phyloP scores from a whole-genome alignment of 2,888 invertebrate species.

The Apamea sordens region DNA sequence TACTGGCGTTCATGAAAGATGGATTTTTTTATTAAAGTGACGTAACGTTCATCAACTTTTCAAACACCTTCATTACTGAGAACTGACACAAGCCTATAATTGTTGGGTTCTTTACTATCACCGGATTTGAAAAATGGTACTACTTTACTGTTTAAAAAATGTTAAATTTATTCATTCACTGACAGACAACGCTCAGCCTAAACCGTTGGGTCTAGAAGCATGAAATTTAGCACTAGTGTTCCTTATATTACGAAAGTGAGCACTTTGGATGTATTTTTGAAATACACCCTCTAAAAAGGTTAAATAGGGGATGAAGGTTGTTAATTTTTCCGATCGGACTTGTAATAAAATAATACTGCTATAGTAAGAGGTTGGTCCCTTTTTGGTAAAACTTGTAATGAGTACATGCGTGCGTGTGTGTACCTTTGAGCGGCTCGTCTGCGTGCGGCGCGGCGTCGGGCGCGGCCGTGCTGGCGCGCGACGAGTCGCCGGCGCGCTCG shows the following conservation, averaged over 20 bases:
- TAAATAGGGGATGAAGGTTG: not conserved
- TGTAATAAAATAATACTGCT: not conserved
- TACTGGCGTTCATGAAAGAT: not conserved
- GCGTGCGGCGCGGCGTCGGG: not conserved
- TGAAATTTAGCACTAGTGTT: not conserved
- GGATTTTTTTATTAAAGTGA: not conserved
- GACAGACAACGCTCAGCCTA: not conserved
- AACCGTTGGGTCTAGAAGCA: not conserved
- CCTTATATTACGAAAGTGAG: not conserved
- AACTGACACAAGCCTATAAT: not conserved
- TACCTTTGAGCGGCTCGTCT: conserved; percentile 26
- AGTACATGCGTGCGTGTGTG: not conserved
- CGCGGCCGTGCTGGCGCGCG: conserved; percentile 25
- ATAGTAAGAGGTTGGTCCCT: not conserved
- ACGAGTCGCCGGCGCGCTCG: conserved; percentile 65
- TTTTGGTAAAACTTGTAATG: not conserved
- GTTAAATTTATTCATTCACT: not conserved
- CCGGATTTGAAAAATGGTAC: not conserved
- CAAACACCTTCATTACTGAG: not conserved
- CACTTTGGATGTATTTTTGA: not conserved
- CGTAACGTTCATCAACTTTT: not conserved
- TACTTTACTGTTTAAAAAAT: not conserved
- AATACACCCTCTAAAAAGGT: not conserved
- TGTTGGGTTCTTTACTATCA: not conserved
- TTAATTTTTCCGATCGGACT: not conserved